Evolutionary conservation across 2,797 vertebrate genomes (phyloP), one percentile per base, ranked within the genome.

Genomic region (Bovichtus diacanthus): DNA sequence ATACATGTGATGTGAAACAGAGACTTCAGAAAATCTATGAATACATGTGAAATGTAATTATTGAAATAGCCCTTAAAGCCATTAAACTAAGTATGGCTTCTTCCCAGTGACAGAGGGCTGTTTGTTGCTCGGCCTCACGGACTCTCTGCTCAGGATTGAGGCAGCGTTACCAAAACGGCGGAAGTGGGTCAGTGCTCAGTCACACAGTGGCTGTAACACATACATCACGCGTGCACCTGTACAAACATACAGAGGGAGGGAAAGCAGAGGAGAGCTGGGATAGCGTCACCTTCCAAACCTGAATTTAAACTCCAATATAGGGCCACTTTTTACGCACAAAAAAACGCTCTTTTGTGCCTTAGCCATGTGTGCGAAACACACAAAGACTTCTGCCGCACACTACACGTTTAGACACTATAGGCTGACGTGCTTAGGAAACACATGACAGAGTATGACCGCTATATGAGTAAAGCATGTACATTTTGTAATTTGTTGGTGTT

Each of bases 171-270:
- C 82, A 85, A 87, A n/a, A 71, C 5, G 36, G 31, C 84, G 81
- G 84, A 90, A 92, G 76, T 92, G 91, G 92, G 88, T 93, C 84
- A 90, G 83, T 76, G 84, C 87, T 85, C 87, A 88, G 84, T 94
- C 90, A 91, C 86, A 91, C 87, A 83, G 89, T 87, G 85, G 80
- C 88, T 87, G 81, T 74, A 80, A 84, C 84, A 84, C 91, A 91
- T 84, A 87, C 90, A 93, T 91, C 90, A 92, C 67, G 5, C 18
- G 18, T 82, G 84, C 94, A 95, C 94, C 94, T 95, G 94, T 90
- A 90, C 84, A 95, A 95, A 95, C 92, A 95, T 38, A 86, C 65
- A 75, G 80, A 66, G 63, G 78, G 79, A 86, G 71, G 66, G 66
- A 78, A 73, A 44, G 68, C 81, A 69, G 84, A 61, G 71, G 23